Percentiles rank a stretch among this genome's conserved stretches.
Conservation (phyloP, 2,888 invertebrate genomes). For the Drosophila nr. fundita region DNA sequence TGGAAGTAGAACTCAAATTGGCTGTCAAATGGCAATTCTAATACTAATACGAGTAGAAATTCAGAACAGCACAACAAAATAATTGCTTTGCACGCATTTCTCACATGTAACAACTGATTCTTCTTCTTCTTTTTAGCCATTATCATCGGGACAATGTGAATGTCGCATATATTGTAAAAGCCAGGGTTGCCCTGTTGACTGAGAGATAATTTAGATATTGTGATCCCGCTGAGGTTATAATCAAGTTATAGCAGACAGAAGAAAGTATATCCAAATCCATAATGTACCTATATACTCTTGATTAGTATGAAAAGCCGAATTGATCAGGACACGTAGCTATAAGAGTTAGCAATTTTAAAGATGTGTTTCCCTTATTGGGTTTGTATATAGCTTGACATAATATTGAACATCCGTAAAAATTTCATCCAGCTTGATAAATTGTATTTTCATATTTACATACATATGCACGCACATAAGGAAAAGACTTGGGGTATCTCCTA, state of each 20-base stretch:
- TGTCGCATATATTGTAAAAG: neutral
- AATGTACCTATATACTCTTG: neutral
- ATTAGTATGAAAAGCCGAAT: neutral
- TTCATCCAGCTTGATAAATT: neutral
- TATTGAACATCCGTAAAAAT: neutral
- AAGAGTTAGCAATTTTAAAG: neutral
- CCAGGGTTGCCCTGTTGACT: neutral
- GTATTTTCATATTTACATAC: neutral
- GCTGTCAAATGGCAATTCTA: conserved; percentile 34
- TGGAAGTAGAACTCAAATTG: conserved; percentile 31
- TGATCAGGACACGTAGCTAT: neutral
- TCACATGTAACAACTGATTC: neutral
- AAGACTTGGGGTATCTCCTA: neutral
- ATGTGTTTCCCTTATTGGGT: neutral
- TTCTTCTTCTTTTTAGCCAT: neutral
- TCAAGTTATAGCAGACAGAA: neutral
- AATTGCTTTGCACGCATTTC: conserved; percentile 47
- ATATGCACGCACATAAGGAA: neutral
- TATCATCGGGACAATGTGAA: conserved; percentile 18
- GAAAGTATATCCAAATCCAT: neutral
- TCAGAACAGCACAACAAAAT: conserved; percentile 27
- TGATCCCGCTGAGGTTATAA: neutral
- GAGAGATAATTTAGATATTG: too few relatives aligned
- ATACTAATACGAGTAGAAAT: conserved; percentile 28
- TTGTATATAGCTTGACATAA: neutral